Evolutionary conservation across 1,140 invertebrate species (phyloP), one percentile per base, ranked within the genome.

Genomic region (Bombus pyrosoma): DNA sequence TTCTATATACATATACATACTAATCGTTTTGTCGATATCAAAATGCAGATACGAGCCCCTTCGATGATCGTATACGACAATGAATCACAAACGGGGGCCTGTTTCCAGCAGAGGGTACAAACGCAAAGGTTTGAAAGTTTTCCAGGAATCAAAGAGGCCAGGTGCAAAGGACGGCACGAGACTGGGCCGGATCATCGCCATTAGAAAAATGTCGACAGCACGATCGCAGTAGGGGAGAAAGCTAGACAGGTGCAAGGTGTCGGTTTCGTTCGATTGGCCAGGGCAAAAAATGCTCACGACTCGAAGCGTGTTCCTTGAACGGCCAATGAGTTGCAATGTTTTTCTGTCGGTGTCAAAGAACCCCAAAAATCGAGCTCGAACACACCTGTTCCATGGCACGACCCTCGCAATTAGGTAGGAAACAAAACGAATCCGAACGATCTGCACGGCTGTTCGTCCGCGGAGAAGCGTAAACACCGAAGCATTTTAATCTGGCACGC

Each of bases 371-470:
- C 84, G 85, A 83, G 78, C 68, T 74, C 69, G 9, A 12, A 10
- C 47, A 64, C 88, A 89, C 89, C 89, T 90, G 89, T 87, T 79
- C 15, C 77, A n/a, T 39, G 34, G 57, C 85, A 71, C 72, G 87
- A 82, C 69, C 77, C 47, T 41, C 64, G 85, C 80, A 89, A 89
- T 88, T 81, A 89, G 71, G 83, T 41, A 72, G 64, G 2, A 34
- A 86, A 79, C 71, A 72, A 83, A 86, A 59, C 39, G 57, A 84
- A 80, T 71, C 73, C 25, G 25, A 53, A 28, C 8, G 76, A 64
- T 64, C 59, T 10, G 62, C 41, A 32, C 28, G 34, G 12, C 37
- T 59, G 41, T 69, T 53, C 18, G 64, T 6, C 28, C 37, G n/a
- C n/a, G 66, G 25, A 59, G 28, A 25, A 72, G 10, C 73, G 73